Evolutionary conservation across 2,113 vertebrate genomes (phyloP).

Genomic region (Platichthys stellatus): DNA sequence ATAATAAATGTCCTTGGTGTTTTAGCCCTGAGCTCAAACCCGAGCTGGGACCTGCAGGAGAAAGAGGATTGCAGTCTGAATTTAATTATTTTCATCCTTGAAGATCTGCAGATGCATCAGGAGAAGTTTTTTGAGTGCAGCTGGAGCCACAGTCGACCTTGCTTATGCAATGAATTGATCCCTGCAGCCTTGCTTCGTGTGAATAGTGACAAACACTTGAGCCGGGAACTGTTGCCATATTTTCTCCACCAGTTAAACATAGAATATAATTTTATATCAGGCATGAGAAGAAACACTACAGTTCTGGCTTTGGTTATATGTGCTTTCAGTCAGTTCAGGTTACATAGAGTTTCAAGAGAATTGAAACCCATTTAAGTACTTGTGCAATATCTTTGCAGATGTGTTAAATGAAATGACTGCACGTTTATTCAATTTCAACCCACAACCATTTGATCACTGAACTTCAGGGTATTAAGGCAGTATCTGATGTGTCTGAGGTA

Average conservation of each 20-base stretch:
- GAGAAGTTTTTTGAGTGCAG: background rate
- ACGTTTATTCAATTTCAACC: too few relatives aligned
- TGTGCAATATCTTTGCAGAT: too few relatives aligned
- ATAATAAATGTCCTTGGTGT: background rate
- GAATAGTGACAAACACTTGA: background rate
- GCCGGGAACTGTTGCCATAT: too few relatives aligned
- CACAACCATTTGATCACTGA: too few relatives aligned
- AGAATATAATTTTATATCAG: background rate
- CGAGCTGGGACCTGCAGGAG: background rate
- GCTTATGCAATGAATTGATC: background rate
- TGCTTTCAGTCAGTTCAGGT: too few relatives aligned
- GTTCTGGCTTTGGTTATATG: background rate
- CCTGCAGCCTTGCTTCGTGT: background rate
- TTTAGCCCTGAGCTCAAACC: background rate
- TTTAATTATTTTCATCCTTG: background rate
- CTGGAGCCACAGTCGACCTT: background rate
- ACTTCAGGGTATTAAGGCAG: too few relatives aligned
- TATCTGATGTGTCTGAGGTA: too few relatives aligned
- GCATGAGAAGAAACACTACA: background rate
- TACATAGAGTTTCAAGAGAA: too few relatives aligned
- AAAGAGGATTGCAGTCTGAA: background rate
- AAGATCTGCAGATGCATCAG: background rate
- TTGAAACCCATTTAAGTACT: background rate
- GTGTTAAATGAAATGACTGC: too few relatives aligned
- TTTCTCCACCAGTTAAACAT: too few relatives aligned